phyloP scores from a whole-genome alignment of 2,888 invertebrate genomes.

The Chirona hameri region DNA sequence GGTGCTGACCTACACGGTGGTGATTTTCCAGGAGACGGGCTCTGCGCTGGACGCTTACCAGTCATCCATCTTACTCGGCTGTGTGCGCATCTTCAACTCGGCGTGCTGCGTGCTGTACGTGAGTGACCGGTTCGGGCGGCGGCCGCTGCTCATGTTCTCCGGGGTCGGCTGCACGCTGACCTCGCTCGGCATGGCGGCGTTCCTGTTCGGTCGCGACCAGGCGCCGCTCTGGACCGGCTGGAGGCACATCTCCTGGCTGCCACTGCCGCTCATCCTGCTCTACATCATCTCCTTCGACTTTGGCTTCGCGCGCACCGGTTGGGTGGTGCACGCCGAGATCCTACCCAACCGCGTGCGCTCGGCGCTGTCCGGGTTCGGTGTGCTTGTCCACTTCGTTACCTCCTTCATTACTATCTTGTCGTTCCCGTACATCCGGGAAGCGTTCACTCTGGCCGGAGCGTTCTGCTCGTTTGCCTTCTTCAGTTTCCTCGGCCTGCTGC shows the following conservation, averaged over 20 bases:
- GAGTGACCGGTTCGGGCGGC: constrained; percentile 24
- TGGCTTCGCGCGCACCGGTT: background rate
- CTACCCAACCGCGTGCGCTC: constrained; percentile 12
- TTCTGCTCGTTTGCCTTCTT: background rate
- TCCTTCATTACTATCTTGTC: background rate
- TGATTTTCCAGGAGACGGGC: background rate
- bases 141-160: background rate
- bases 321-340: constrained; percentile 13
- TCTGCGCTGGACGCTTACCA: background rate
- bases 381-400: background rate
- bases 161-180: background rate
- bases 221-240: background rate
- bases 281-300: background rate
- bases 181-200: background rate
- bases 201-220: background rate
- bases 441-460: background rate
- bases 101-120: background rate
- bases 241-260: background rate
- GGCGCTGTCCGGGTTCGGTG: background rate
- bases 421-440: background rate
- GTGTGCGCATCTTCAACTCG: background rate
- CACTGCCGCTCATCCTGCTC: background rate
- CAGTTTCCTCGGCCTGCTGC: background rate
- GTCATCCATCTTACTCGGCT: background rate
- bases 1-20: constrained; percentile 5